Evolutionary conservation across 1,140 invertebrate species (phyloP).

Genomic region (Physella acuta): DNA sequence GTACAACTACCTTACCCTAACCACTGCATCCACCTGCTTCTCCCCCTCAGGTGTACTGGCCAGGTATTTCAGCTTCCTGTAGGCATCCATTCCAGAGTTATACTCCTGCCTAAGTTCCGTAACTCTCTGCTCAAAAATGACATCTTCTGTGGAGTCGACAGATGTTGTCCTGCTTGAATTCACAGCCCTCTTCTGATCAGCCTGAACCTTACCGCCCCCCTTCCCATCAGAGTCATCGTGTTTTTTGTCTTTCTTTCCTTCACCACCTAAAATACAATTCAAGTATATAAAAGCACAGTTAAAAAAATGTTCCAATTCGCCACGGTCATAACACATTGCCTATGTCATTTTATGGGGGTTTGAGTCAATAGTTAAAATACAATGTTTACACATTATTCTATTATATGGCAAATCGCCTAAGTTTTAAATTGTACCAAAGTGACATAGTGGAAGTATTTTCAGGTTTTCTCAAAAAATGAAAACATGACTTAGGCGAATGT

Average conservation of each 20-base stretch:
- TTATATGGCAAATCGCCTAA: too few species aligned
- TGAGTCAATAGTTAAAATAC: too few species aligned
- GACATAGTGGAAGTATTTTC: too few species aligned
- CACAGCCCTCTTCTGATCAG: background rate
- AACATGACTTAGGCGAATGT: too few species aligned
- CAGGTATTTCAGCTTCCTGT: conserved; percentile 50
- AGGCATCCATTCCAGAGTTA: conserved; percentile 50
- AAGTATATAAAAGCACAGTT: background rate
- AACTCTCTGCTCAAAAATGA: conserved; percentile 39
- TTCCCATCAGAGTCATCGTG: background rate
- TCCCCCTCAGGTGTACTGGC: conserved; percentile 48
- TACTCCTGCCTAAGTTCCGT: conserved; percentile 49
- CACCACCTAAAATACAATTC: background rate
- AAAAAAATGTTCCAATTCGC: too few species aligned
- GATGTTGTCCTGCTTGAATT: conserved; percentile 28
- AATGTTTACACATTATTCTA: too few species aligned
- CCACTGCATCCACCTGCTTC: conserved; percentile 50
- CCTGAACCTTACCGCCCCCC: background rate
- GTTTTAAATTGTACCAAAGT: too few species aligned
- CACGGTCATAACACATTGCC: too few species aligned
- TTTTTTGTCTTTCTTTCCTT: background rate
- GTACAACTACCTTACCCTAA: conserved; percentile 41
- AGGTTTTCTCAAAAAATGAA: too few species aligned
- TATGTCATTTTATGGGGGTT: too few species aligned
- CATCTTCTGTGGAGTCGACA: conserved; percentile 29